Base-by-base conservation (phyloP, 1,140 invertebrate species). In the Lordiphosa clarofinis region DNA sequence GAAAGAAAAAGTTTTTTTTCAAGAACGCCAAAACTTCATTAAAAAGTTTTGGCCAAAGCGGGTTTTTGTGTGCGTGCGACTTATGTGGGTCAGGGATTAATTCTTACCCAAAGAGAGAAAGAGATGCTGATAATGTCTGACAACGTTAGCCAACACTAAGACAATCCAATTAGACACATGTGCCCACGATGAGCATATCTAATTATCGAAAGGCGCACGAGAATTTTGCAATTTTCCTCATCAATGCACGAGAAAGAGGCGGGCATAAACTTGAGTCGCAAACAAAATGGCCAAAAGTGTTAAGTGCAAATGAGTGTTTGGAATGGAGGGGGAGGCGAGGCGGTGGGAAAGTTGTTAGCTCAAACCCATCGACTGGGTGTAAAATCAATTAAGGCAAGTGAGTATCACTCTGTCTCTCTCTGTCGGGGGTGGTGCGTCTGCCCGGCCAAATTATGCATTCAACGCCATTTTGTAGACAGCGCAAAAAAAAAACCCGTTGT, bases 21-120 rank as follows among this genome's bases (percentile, higher is more conserved):
- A 81, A 81, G 76, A 82, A 81, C 72, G 67, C 43, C 56, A 49
- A 81, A 81, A 82, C 72, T 81, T 81, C 75, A 81, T 81, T 81
- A 82, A 81, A 82, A 81, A 81, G 76, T 81, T 81, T 74, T 58
- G 47, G 74, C 56, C 42, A 50, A 52, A 71, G 67, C 59, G 59
- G 70, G 56, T 73, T 64, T 55, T 69, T 40, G 50, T 24, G 21
- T 24, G 69, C 36, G 47, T 56, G 42, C 15, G 81, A 57, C 72
- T 63, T 82, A 53, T 82, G 62, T 72, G 76, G 71, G 62, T 49
- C 71, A 44, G 56, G 44, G 60, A 56, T 65, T 64, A 69, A 50
- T 37, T 38, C 19, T 24, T 24, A 8, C 35, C 21, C 24, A 2
- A 9, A 48, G 28, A n/a, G 24, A 15, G 58, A 44, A n/a, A n/a